Conservation (phyloP, 2,888 invertebrate genomes). For the Ochropacha duplaris region DNA sequence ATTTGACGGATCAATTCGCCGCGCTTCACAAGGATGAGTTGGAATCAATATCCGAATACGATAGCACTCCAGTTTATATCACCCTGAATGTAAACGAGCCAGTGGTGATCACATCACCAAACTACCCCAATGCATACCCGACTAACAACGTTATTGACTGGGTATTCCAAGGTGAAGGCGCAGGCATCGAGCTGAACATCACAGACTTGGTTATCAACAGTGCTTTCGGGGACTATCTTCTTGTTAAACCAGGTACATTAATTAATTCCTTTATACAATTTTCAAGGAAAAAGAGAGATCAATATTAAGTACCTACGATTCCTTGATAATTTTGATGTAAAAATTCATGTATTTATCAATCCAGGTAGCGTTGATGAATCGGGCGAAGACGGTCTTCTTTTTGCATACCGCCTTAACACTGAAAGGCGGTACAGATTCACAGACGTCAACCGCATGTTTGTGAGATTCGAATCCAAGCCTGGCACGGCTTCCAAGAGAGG, state of each 20-base stretch:
- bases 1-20: constrained; percentile 46
- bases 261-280: not conserved
- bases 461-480: constrained; percentile 52
- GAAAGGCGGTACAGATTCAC: constrained; percentile 57
- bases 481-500: constrained; percentile 46
- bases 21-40: constrained; percentile 36
- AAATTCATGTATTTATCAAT: not conserved
- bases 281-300: no score
- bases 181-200: constrained; percentile 71
- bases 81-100: constrained; percentile 46
- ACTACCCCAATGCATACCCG: constrained; percentile 57
- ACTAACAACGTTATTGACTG: constrained; percentile 59
- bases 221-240: constrained; percentile 58
- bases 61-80: constrained; percentile 41
- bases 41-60: constrained; percentile 32
- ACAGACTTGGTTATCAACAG: constrained; percentile 65
- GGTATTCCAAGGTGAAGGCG: constrained; percentile 63
- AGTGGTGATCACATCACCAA: constrained; percentile 52
- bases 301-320: no score
- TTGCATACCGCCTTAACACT: constrained; percentile 52
- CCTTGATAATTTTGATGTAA: no score
- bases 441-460: constrained; percentile 61
- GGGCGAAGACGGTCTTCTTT: constrained; percentile 56
- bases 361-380: constrained; percentile 59
- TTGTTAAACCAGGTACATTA: constrained; percentile 69